Conservation (phyloP, 2,113 vertebrate genomes). For the Platysteira castanea region DNA sequence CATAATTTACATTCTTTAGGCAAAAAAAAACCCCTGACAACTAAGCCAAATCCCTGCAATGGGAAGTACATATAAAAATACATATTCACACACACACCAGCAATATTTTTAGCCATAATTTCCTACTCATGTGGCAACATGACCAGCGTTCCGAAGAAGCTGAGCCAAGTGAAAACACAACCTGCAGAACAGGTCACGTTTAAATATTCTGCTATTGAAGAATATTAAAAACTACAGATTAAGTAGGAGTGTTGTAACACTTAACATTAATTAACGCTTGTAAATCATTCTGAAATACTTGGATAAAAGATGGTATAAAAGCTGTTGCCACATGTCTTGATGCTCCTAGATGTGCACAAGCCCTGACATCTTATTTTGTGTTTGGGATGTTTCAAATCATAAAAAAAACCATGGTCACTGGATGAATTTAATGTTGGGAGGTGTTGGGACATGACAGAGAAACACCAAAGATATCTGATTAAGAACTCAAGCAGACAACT, state of each 20-base stretch:
- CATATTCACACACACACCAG: background rate
- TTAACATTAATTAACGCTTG: slow-evolving; percentile 57
- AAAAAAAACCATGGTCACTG: background rate
- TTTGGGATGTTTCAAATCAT: background rate
- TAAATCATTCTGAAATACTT: slow-evolving; percentile 49
- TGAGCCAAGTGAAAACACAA: slow-evolving; percentile 62
- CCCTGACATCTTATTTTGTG: background rate
- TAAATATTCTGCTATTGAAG: slow-evolving; percentile 64
- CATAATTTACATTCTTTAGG: background rate
- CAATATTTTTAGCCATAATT: slow-evolving; percentile 62
- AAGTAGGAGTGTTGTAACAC: slow-evolving; percentile 63
- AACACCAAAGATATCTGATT: background rate
- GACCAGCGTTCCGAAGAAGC: slow-evolving; percentile 40
- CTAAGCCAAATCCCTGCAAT: background rate
- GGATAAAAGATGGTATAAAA: slow-evolving; percentile 52
- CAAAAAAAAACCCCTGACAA: background rate
- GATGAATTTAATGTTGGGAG: background rate
- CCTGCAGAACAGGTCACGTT: slow-evolving; percentile 68
- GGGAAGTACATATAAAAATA: background rate
- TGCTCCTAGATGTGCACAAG: slow-evolving; percentile 2
- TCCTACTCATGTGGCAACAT: slow-evolving; percentile 59
- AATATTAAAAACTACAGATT: slow-evolving; percentile 66
- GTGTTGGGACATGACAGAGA: background rate
- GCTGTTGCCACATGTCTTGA: slow-evolving; percentile 44
- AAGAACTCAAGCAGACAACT: background rate